Evolutionary conservation across 1,140 invertebrate genomes (phyloP), one percentile per base, ranked within the genome.

Genomic region (Phymastichus coffea): DNA sequence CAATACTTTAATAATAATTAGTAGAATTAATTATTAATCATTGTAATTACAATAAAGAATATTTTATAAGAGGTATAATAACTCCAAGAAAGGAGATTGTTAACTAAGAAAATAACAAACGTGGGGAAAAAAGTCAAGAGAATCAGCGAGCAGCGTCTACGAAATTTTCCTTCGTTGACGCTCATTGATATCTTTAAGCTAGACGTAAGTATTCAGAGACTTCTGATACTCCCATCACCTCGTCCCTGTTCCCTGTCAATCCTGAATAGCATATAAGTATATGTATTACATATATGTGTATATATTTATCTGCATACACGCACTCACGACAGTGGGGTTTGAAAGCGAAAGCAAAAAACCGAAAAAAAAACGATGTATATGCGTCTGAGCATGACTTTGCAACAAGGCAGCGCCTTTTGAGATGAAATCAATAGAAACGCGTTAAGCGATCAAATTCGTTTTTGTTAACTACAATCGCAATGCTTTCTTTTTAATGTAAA

Each of bases 61-160:
- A 70, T 67, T 75, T 66, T 67, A 80, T 67, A 74, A 77, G 69
- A 70, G 56, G 70, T 71, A 57, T 61, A 59, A 46, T 65, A 62
- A 53, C 60, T 55, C 53, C 3, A 6, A 37, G 10, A 40, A 65
- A 63, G 55, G 37, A 51, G 63, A 41, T 28, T 65, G 67, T 62
- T 56, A 43, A 51, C 26, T 63, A 66, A 61, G 40, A 67, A 57
- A 49, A 54, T 59, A 23, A 52, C 44, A 57, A 52, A 47, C 4
- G n/a, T 4, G 14, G 20, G 17, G 55, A 43, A 54, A 58, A 35
- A 55, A 54, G 26, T 35, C 46, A 41, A 47, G 14, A 53, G 23
- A 53, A 63, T 30, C 10, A 52, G 43, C 40, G 49, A 49, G 23
- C 49, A 25, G 4, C 43, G 48, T 51, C 55, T n/a, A 53, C 30